phyloP scores from a whole-genome alignment of 2,888 invertebrate species.

The Chaitophorus viminalis region DNA sequence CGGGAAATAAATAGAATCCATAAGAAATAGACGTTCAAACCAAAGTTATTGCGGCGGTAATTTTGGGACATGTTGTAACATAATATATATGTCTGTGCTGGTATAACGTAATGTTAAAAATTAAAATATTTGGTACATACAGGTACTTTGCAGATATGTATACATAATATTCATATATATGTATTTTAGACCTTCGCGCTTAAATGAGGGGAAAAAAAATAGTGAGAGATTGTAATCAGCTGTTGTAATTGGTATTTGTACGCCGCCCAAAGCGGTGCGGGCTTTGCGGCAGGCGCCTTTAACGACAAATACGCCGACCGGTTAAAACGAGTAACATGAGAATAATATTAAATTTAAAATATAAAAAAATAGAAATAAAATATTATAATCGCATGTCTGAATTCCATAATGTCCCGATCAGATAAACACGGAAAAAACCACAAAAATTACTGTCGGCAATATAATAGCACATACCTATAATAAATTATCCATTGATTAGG shows the following conservation, averaged over 20 bases:
- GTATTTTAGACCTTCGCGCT: not conserved
- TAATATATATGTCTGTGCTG: too few species aligned
- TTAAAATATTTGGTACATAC: not conserved
- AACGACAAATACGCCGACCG: constrained; percentile 45
- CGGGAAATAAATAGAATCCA: too few species aligned
- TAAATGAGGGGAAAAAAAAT: not conserved
- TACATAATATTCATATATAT: not conserved
- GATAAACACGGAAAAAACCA: constrained; percentile 30
- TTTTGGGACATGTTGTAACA: too few species aligned
- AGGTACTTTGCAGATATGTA: not conserved
- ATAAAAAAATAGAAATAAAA: not conserved
- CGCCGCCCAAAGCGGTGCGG: constrained; percentile 30
- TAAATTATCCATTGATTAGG: constrained; percentile 33
- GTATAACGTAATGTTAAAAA: not conserved
- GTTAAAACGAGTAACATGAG: constrained; percentile 35
- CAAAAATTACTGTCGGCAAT: constrained; percentile 40
- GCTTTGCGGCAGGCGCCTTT: constrained; percentile 31
- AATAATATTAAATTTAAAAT: constrained; percentile 43
- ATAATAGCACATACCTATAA: not conserved
- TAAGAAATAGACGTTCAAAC: too few species aligned
- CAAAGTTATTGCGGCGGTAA: too few species aligned
- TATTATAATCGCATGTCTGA: constrained; percentile 8
- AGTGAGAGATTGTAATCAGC: constrained; percentile 20
- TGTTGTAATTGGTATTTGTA: constrained; percentile 53
- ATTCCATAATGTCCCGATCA: constrained; percentile 50